A percentile compares a stretch with the other conserved stretches of the same genome.
These are phyloP conservation scores for Aplysina aerophoba DNA, from an alignment of 37 sponge, comb jelly and placozoan species.

Conservation along the genomic window DNA sequence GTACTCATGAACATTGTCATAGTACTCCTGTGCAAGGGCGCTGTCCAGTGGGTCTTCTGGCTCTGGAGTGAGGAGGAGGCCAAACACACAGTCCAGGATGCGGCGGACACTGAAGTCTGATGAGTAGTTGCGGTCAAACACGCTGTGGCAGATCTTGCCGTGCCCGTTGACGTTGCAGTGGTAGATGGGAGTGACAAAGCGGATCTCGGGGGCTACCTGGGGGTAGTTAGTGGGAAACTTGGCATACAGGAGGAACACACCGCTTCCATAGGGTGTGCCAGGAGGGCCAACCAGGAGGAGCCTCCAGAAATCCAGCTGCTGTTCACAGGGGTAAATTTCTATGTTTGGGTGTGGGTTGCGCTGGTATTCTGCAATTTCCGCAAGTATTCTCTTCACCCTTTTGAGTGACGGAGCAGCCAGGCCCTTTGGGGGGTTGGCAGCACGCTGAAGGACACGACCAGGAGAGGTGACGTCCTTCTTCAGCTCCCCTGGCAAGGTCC, in stretches of 20 bases:
- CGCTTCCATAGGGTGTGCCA: conserved; percentile 28
- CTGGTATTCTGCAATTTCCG: conserved; percentile 9
- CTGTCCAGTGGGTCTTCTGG: conserved; percentile 55
- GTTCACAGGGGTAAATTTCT: conserved; percentile 38
- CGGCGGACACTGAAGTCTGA: conserved; percentile 1
- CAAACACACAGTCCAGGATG: conserved; percentile 37
- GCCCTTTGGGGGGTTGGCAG: conserved; percentile 7
- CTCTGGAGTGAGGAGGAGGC: conserved; percentile 45
- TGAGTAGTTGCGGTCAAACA: conserved; percentile 30
- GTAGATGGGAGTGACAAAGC: conserved; percentile 47
- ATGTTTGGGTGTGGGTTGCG: conserved; percentile 29
- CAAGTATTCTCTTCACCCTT: conserved; percentile 28
- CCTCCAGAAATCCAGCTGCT: conserved; percentile 36
- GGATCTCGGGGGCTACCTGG: conserved; percentile 31
- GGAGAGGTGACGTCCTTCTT: conserved; percentile 17
- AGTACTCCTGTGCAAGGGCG: conserved; percentile 44
- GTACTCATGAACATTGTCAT: conserved; percentile 13
- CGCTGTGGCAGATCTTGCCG: conserved; percentile 42
- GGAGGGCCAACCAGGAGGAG: conserved; percentile 32
- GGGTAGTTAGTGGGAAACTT: conserved; percentile 44
- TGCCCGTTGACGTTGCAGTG: conserved; percentile 50
- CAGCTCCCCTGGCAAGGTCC: conserved; percentile 24
- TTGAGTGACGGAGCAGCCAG: neutral
- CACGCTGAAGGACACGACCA: neutral
- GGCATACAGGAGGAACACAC: conserved; percentile 30